Evolutionary conservation across 1,140 invertebrate species (phyloP), one percentile per base, ranked within the genome.

Genomic region (Drosophila sucinea): DNA sequence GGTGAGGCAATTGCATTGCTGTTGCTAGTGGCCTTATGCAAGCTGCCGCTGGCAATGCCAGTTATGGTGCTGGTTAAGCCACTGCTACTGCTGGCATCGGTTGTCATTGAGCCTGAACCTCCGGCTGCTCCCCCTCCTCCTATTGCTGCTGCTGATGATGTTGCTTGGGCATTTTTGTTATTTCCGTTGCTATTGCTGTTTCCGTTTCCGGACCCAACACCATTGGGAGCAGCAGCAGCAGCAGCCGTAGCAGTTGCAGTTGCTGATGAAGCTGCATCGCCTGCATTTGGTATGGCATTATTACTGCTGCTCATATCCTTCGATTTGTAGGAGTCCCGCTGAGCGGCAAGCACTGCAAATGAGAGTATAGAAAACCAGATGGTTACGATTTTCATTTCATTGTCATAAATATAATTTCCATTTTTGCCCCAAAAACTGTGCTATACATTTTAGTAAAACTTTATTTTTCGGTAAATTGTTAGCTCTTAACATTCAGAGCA

Each of bases 281-380:
- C 80, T 27, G 61, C 60, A 60, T 74, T 86, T 44, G 73, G 77
- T 67, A 90, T 77, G 60, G 79, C 83, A 83, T 91, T 90, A 64
- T 82, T 87, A 69, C 77, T 80, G 75, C 70, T 80, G 73, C 83
- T 81, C 67, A 85, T 66, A 70, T 91, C 91, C 77, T 91, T 91
- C 33, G 82, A 79, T 65, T 91, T 91, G 56, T 83, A 83, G 10
- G 85, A 81, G 54, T 91, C 90, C 25, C 90, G 81, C 69, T 91
- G 90, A 33, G 90, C 89, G 63, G 90, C 90, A 11, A 78, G 54
- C 56, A 76, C 90, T 91, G 64, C 3, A 78, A 80, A 30, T 10
- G 40, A 29, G 40, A 30, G 2, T 2, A 25, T 33, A 27, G n/a
- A 51, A 8, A 27, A 58, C 57, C 8, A 29, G 0, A 60, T 27